A percentile compares a stretch with the other conserved stretches of the same genome.
phyloP scores from a whole-genome alignment of 2,888 invertebrate species.

The Tetranychus truncatus region DNA sequence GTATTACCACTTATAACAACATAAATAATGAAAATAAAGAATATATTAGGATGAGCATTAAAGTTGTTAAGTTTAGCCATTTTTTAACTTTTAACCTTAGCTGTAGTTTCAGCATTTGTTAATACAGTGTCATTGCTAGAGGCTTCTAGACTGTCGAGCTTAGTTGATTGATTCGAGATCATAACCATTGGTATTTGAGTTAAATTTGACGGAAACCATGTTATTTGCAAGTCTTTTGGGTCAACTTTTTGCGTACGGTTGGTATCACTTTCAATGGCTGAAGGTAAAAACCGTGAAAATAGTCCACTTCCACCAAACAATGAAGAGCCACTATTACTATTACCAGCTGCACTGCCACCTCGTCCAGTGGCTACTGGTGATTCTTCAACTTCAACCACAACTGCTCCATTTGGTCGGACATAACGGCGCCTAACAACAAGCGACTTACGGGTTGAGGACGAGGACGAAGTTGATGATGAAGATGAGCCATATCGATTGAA shows the following conservation, averaged over 20 bases:
- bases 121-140: no score
- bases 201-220: no score
- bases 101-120: no score
- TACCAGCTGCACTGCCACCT: neutral
- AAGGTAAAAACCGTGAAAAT: neutral
- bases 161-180: no score
- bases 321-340: neutral
- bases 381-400: neutral
- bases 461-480: neutral
- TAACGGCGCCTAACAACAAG: neutral
- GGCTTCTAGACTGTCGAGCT: no score
- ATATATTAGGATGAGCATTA: no score
- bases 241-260: neutral
- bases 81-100: no score
- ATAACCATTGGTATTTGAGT: no score
- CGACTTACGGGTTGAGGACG: neutral
- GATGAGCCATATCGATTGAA: neutral
- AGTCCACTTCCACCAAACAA: neutral
- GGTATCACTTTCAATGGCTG: neutral
- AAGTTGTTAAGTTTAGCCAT: no score
- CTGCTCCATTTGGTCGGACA: neutral
- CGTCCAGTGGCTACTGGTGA: neutral
- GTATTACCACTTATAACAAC: no score
- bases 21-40: no score
- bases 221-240: neutral